phyloP scores from a whole-genome alignment of 2,888 invertebrate species.

The Panzeria rudis region DNA sequence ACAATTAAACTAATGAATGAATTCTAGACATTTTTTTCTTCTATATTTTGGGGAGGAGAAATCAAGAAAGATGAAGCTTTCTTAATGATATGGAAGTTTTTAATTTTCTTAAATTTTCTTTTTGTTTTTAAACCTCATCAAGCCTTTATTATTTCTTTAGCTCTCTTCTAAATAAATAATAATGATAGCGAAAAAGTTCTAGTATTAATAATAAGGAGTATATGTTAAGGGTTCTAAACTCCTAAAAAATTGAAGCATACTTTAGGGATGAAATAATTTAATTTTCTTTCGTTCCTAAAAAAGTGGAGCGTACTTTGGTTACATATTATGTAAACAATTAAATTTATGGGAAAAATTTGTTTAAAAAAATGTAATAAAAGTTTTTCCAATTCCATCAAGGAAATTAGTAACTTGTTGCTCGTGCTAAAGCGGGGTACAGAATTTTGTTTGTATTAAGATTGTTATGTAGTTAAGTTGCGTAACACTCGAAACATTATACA shows the following conservation, averaged over 20 bases:
- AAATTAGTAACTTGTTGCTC: background rate
- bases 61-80: constrained; percentile 28
- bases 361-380: background rate
- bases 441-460: background rate
- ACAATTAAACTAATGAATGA: background rate
- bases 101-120: background rate
- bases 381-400: background rate
- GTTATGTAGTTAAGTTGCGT: background rate
- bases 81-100: constrained; percentile 25
- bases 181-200: background rate
- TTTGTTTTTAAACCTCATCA: constrained; percentile 35
- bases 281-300: background rate
- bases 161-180: constrained; percentile 11
- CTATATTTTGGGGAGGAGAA: background rate
- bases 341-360: background rate
- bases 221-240: background rate
- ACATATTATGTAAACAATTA: background rate
- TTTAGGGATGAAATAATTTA: constrained; percentile 9
- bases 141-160: constrained; percentile 19
- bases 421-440: background rate
- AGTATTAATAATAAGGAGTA: background rate
- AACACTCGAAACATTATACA: background rate
- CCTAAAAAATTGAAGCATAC: constrained; percentile 24
- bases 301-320: background rate
- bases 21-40: background rate